Evolutionary conservation across 2,888 invertebrate species (phyloP).

Genomic region (Aspidiotus rigidus): DNA sequence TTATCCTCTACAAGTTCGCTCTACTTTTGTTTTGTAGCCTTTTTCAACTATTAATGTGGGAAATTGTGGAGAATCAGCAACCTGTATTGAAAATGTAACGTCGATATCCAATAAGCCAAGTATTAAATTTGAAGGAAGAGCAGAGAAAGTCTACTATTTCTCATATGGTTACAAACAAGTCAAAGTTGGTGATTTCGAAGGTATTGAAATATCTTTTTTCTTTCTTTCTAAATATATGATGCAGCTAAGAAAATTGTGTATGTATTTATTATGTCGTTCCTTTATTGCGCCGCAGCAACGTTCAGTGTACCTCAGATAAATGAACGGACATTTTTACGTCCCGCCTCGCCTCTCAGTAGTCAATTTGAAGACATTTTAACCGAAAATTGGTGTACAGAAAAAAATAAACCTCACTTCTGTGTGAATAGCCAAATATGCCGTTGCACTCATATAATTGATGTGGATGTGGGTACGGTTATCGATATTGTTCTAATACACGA

Average conservation of each 20-base stretch:
- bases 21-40: not conserved
- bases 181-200: not conserved
- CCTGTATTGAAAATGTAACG: slow-evolving; percentile 12
- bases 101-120: not conserved
- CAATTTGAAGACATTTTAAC: slow-evolving; percentile 54
- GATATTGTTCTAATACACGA: slow-evolving; percentile 66
- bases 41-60: slow-evolving; percentile 12
- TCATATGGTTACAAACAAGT: slow-evolving; percentile 14
- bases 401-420: slow-evolving; percentile 32
- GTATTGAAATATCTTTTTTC: too few relatives aligned
- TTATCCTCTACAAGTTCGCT: too few relatives aligned
- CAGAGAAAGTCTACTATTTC: slow-evolving; percentile 12
- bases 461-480: slow-evolving; percentile 58
- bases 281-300: slow-evolving; percentile 11
- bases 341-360: slow-evolving; percentile 66
- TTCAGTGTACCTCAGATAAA: slow-evolving; percentile 45
- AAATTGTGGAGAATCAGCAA: slow-evolving; percentile 6
- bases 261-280: not conserved
- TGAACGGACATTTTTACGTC: slow-evolving; percentile 65
- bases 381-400: slow-evolving; percentile 41
- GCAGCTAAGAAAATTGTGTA: not conserved
- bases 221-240: too few relatives aligned
- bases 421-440: slow-evolving; percentile 48
- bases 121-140: not conserved
- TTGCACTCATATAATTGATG: slow-evolving; percentile 62